Percentiles rank a stretch among this genome's conserved stretches.
Evolutionary conservation across 2,888 invertebrate species (phyloP).

Genomic region (Troglohyphantes excavatus): DNA sequence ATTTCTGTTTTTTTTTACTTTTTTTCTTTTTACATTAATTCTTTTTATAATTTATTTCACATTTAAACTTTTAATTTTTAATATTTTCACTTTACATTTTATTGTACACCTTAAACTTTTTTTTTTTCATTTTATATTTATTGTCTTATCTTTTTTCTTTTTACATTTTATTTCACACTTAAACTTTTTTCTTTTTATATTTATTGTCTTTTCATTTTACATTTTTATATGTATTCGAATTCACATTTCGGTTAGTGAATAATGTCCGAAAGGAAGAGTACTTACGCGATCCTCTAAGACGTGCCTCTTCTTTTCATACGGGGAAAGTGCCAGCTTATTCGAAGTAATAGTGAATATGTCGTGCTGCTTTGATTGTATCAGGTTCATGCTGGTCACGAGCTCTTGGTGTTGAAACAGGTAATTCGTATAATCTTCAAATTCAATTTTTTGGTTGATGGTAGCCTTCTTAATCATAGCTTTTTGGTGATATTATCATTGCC

Average conservation of each 20-base stretch:
- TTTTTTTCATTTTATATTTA: too few relatives aligned
- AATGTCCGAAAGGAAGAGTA: constrained; percentile 11
- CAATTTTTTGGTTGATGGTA: background rate
- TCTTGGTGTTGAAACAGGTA: background rate
- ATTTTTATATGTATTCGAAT: too few relatives aligned
- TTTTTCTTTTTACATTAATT: too few relatives aligned
- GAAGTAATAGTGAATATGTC: background rate
- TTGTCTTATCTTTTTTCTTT: too few relatives aligned
- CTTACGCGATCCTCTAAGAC: background rate
- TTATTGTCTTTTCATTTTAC: too few relatives aligned
- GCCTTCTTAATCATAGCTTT: constrained; percentile 17
- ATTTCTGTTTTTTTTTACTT: too few relatives aligned
- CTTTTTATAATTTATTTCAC: too few relatives aligned
- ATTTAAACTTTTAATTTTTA: too few relatives aligned
- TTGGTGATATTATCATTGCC: background rate
- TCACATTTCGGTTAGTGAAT: background rate
- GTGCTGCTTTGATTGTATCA: background rate
- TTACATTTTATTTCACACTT: too few relatives aligned
- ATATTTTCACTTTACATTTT: too few relatives aligned
- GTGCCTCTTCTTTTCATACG: constrained; percentile 1
- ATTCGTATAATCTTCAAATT: constrained; percentile 12
- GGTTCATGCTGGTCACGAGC: background rate
- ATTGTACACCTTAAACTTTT: too few relatives aligned
- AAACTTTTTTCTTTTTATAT: too few relatives aligned
- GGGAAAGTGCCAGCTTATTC: constrained; percentile 8